These are phyloP conservation scores for Palythoa heliodiscus DNA, from an alignment of 92 coral and sea anemone species.

Conservation along the genomic window DNA sequence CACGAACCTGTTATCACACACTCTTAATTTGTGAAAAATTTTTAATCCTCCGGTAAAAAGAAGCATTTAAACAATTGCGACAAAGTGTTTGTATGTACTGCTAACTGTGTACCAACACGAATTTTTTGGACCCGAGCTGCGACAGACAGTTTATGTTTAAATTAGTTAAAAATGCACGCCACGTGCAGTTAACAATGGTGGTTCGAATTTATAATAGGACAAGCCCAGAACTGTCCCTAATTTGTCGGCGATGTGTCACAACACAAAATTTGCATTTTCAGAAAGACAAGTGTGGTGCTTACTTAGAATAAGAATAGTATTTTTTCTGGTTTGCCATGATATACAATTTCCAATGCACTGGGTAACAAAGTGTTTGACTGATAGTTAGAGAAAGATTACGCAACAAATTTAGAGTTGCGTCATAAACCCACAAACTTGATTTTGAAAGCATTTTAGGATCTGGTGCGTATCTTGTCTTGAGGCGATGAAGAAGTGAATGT, in stretches of 20 bases:
- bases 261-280: conserved; percentile 79
- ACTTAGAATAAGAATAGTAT: conserved; percentile 61
- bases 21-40: conserved; percentile 13
- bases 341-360: conserved; percentile 6
- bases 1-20: conserved; percentile 41
- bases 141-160: conserved; percentile 29
- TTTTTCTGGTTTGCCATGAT: conserved; percentile 6
- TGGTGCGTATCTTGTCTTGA: background rate
- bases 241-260: conserved; percentile 92
- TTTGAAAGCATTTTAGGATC: background rate
- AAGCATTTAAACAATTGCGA: background rate
- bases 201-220: conserved; percentile 83
- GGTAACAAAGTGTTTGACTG: background rate
- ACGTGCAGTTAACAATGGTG: conserved; percentile 95
- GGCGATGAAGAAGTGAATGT: conserved; percentile 17
- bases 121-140: conserved; percentile 7
- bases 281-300: conserved; percentile 45
- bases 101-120: background rate
- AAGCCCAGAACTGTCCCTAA: conserved; percentile 69
- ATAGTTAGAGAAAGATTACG: background rate
- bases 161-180: conserved; percentile 85
- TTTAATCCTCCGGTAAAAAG: background rate
- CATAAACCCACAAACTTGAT: background rate
- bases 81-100: background rate
- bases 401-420: background rate